Evolutionary conservation across 2,888 invertebrate genomes (phyloP), one percentile per base, ranked within the genome.

Genomic region (Sarcophaga subvicina): DNA sequence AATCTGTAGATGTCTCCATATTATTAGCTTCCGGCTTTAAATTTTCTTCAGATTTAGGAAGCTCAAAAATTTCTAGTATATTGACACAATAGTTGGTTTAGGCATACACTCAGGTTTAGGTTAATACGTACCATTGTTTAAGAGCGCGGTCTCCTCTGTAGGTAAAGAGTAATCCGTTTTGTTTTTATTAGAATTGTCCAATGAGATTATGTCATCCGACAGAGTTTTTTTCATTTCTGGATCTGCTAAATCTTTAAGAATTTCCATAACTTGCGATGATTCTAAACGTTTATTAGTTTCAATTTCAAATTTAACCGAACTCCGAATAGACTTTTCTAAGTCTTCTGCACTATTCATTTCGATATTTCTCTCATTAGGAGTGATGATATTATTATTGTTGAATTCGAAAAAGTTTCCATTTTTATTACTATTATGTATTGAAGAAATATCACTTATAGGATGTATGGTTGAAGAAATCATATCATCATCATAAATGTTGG

Each of bases 311-410:
- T 91, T 90, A 2, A 92, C 91, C 0, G 90, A 90, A 87, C 90
- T 90, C 1, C 91, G 88, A 73, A 92, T 92, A 27, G 89, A 89
- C 77, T 92, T 89, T 77, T 92, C 92, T 27, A 92, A 83, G 5
- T 84, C 80, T 62, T 78, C 83, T 1, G 62, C 6, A 17, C 25
- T 64, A 25, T 27, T 64, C 37, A 37, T 6, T 64, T 64, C 64
- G 12, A 45, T 14, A 17, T 60, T 77, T 14, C 3, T 60, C 37
- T 76, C 80, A 12, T 71, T 70, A 66, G 84, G 75, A 12, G 79
- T 22, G 22, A 75, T 69, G 4, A 76, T 60, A 25, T 54, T 54
- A 54, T 54, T 54, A 54, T 54, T 14, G 14, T 14, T 14, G 67
- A 64, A 71, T 71, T 79, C 12, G 78, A 64, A 37, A 62, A 59